Evolutionary conservation across 2,797 vertebrate species (phyloP), one percentile per base, ranked within the genome.

Genomic region (Schizothorax lantsangensis): DNA sequence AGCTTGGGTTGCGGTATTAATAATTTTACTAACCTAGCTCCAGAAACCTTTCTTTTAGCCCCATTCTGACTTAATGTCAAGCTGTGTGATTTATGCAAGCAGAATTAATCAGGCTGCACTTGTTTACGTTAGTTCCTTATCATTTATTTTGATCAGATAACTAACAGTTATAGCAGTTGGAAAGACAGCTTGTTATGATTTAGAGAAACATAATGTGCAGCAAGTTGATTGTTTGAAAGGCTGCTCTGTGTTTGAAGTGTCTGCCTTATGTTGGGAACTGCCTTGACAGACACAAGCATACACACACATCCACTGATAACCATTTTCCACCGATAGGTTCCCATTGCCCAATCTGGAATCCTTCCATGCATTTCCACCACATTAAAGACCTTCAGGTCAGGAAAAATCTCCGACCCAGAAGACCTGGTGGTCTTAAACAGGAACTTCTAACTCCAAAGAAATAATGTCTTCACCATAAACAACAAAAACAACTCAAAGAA

Each of bases 161-260:
- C 36, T 54, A 40, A 79, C 45, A 3, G 77, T 38, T 52, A 72
- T 40, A 68, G 19, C 23, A 59, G 75, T 45, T 80, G 52, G 40
- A 80, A 47, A 21, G 77, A 49, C 26, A 19, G 66, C 30, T 85
- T 85, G 66, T 85, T 85, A 72, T 85, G 54, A 47, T 80, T 80
- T 69, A 40, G 83, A 40, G 36, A 54, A 84, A 9, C 36, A 52
- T 68, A 72, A 52, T 79, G 75, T 33, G 38, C 49, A 71, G 49
- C 38, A 79, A 52, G 75, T 72, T 47, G 66, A 79, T 79, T 79
- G 77, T 85, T 85, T 85, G 38, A 80, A 85, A 85, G 84, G 64
- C 52, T 26, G 52, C 52, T 23, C 38, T 59, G 49, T 57, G 12
- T 85, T 59, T 36, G 26, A 80, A 71, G 36, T 7, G 49, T 54